Evolutionary conservation across 2,113 vertebrate genomes (phyloP), one percentile per base, ranked within the genome.

Genomic region (Istiophorus platypterus): DNA sequence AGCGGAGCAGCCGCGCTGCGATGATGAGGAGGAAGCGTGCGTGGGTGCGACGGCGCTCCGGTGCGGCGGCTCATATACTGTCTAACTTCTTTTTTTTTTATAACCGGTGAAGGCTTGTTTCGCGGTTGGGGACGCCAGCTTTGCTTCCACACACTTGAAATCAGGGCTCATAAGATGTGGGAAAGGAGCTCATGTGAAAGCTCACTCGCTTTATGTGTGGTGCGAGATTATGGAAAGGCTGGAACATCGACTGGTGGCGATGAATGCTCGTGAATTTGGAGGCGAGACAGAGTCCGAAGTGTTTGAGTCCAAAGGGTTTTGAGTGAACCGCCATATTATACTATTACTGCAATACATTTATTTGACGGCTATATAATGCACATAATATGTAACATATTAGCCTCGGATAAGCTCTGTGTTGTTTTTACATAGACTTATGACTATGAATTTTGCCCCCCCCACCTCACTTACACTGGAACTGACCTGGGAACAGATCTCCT

Each of bases 11-110:
- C 65, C 86, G 22, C 6, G 42, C 74, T 34, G 61, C 14, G 72
- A 81, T 79, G 90, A 91, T 75, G 85, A 84, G 76, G 85, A 84
- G 76, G 79, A 71, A 82, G 85, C 56, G 8, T 61, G 85, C 5
- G 85, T 66, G 72, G 88, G 90, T 49, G 91, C 54, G 65, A 66
- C 41, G n/a, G 34, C 42, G 59, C 26, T 81, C 63, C 15, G 70
- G 77, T 75, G 84, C 67, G 85, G 85, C 79, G 39, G 81, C 78
- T 83, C 76, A 29, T 74, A 78, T 0, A 51, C 65, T 52, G 63
- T 69, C 68, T 26, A 39, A 72, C 57, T 49, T n/a, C n/a, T n/a
- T n/a, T n/a, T n/a, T n/a, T n/a, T 75, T 88, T 90, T 76, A 69
- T 49, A 78, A 72, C 8, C 8, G 56, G 39, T 39, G 17, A 45